A percentile compares a stretch with the other conserved stretches of the same genome.
Evolutionary conservation across 2,888 invertebrate species (phyloP).

Genomic region (Leptopilina syphax): DNA sequence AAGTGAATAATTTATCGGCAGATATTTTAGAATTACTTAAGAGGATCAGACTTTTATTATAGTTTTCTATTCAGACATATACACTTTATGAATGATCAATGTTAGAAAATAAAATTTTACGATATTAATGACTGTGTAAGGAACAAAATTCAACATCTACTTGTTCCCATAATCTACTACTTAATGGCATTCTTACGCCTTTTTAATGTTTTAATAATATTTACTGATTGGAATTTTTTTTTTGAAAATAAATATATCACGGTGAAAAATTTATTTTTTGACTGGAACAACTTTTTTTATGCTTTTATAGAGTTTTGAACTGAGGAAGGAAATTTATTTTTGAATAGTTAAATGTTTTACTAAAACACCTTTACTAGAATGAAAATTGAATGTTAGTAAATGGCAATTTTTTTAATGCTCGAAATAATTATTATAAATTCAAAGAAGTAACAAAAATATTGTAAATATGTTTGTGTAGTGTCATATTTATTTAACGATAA

Average conservation of each 20-base stretch:
- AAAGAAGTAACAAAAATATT: no score
- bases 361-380: no score
- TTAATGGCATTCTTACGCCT: background rate
- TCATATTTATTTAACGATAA: no score
- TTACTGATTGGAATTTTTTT: background rate
- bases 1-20: background rate
- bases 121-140: background rate
- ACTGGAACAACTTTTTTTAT: background rate
- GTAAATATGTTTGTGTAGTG: no score
- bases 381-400: no score
- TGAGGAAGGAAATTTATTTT: no score
- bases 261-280: no score
- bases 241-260: no score
- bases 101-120: conserved; percentile 4
- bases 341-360: no score
- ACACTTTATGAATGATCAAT: background rate
- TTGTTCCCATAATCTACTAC: background rate
- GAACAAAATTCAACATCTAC: background rate
- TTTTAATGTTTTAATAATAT: background rate
- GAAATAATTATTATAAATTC: no score
- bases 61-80: background rate
- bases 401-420: no score
- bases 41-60: conserved; percentile 1
- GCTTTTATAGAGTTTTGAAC: background rate
- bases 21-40: background rate